Evolutionary conservation across 2,888 invertebrate species (phyloP).

Genomic region (Drosophila cracens): DNA sequence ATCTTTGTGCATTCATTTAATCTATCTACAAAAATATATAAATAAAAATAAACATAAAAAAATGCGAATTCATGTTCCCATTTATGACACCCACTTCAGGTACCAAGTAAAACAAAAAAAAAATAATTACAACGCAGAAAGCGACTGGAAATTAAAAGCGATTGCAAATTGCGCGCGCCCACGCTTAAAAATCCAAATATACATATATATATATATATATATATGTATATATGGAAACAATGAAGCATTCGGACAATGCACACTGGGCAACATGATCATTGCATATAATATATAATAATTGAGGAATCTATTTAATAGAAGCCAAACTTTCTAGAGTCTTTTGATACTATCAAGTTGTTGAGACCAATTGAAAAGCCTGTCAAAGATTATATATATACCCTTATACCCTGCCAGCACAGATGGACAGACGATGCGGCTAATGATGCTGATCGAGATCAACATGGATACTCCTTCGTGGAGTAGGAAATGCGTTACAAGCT

Average conservation of each 20-base stretch:
- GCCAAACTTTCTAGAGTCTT: not conserved
- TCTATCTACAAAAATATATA: not conserved
- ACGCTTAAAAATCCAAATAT: slow-evolving; percentile 8
- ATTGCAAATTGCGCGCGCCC: slow-evolving; percentile 29
- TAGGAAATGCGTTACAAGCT: not conserved
- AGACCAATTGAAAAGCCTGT: not conserved
- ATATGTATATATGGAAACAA: not conserved
- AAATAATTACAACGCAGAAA: not conserved
- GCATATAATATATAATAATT: too few species aligned
- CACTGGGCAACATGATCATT: not conserved
- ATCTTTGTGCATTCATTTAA: not conserved
- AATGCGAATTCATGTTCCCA: slow-evolving; percentile 2
- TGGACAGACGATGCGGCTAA: not conserved
- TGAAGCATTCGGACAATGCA: slow-evolving; percentile 26
- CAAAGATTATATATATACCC: not conserved
- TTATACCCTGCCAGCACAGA: not conserved
- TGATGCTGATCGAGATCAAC: not conserved
- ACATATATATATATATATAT: not conserved
- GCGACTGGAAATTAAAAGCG: slow-evolving; percentile 15
- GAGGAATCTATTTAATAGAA: too few species aligned
- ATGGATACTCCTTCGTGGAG: not conserved
- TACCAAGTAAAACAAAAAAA: not conserved
- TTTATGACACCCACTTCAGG: slow-evolving; percentile 3
- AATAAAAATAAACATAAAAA: not conserved
- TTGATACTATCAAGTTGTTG: not conserved